Base-by-base conservation (phyloP, 2,113 vertebrate genomes). In the Aphyosemion australe region DNA sequence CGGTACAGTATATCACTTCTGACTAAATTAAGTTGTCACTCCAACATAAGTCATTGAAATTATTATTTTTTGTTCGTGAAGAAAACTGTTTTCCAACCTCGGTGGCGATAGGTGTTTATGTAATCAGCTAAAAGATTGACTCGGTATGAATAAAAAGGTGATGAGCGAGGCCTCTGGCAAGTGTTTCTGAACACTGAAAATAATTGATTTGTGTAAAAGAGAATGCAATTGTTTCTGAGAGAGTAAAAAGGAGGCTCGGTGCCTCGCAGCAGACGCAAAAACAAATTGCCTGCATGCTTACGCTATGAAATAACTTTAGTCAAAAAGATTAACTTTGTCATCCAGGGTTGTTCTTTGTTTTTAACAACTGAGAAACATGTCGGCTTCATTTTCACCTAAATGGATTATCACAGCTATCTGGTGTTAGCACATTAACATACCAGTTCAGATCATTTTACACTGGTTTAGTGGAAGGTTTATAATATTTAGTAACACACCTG, bases 1-100 rank as follows among this genome's bases (percentile, higher is more conserved):
- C 51, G 62, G 50, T 63, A 61, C 16, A 52, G 37, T 48, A 54
- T 47, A 69, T 78, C 76, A 77, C 37, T 16, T 49, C 32, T 43
- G 61, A 77, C 72, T 80, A 69, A 87, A 85, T 88, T 86, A 83
- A 84, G 82, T 76, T 88, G 88, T 90, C 88, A 84, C 79, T 87
- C 76, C 62, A 75, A 76, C 63, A 53, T 68, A 70, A 82, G 62
- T 68, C 61, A 66, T 80, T 78, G n/a, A 82, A 83, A 78, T 86
- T 1, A 78, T 80, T 83, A 61, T 76, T 83, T 86, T 74, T 48
- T 72, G 59, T 86, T 80, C 62, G 74, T 65, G 54, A 81, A 41
- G 31, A 63, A 50, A 70, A 74, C 15, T 49, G 50, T 76, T 78
- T 74, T 49, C 66, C 66, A 26, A 26, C 34, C 55, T 64, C 12